Conservation (phyloP, 2,888 invertebrate genomes). For the Smittia aterrima region DNA sequence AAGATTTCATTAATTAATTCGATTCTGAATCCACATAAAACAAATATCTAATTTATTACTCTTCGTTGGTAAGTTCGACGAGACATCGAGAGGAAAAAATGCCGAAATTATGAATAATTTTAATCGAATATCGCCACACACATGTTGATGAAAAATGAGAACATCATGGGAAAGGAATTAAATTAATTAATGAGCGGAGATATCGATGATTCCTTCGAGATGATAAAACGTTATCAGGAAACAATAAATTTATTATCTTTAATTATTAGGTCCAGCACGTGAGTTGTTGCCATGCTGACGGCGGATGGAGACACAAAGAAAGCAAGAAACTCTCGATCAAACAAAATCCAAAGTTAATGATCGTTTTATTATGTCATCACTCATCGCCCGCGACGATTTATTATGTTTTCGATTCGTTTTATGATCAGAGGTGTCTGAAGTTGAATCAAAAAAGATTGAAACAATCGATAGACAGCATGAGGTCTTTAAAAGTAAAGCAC, state of each 20-base stretch:
- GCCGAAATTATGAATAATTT: constrained; percentile 8
- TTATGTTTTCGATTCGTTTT: background rate
- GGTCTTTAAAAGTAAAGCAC: too few relatives aligned
- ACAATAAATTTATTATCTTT: constrained; percentile 37
- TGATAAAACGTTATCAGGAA: constrained; percentile 33
- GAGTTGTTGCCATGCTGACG: background rate
- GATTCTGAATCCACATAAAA: background rate
- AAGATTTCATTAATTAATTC: background rate
- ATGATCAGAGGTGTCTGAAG: too few relatives aligned
- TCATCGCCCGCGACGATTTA: background rate
- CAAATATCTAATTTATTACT: background rate
- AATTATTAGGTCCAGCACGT: constrained; percentile 19
- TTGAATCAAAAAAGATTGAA: too few relatives aligned
- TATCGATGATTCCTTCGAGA: constrained; percentile 7
- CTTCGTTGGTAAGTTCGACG: background rate
- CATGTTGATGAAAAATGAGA: background rate
- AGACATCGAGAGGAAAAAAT: background rate
- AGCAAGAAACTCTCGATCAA: background rate
- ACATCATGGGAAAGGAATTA: background rate
- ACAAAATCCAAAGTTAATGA: constrained; percentile 17
- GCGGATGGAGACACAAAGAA: background rate
- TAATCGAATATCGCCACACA: constrained; percentile 5
- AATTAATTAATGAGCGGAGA: background rate
- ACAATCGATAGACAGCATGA: too few relatives aligned
- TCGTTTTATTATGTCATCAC: constrained; percentile 39